These are phyloP conservation scores for Microcebus jonahi DNA, from an alignment of 2,113 vertebrate genomes.

Conservation along the genomic window DNA sequence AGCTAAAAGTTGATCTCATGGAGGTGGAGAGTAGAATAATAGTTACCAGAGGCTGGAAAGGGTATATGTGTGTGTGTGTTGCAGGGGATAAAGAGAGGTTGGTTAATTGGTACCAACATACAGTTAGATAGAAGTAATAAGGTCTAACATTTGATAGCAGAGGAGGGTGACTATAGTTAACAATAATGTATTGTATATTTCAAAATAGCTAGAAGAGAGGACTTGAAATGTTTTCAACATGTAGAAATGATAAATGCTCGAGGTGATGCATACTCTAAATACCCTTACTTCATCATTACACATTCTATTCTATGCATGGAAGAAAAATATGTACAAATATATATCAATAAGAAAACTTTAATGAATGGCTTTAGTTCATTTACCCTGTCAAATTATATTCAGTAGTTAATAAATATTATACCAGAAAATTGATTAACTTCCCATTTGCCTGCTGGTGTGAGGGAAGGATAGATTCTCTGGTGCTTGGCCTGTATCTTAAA, in stretches of 20 bases:
- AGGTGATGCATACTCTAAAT: not conserved
- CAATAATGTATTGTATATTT: not conserved
- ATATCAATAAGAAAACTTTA: not conserved
- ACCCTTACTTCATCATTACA: not conserved
- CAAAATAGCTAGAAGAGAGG: not conserved
- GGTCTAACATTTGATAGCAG: not conserved
- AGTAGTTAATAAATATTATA: slow-evolving; percentile 1
- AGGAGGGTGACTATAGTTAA: not conserved
- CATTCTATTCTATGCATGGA: not conserved
- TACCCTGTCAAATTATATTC: not conserved
- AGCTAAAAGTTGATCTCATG: not conserved
- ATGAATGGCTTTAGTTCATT: slow-evolving; percentile 49
- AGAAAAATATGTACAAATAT: not conserved
- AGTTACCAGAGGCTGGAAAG: not conserved
- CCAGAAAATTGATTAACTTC: slow-evolving; percentile 11
- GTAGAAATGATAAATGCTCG: not conserved
- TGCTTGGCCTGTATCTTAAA: not conserved
- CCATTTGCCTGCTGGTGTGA: not conserved
- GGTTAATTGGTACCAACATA: not conserved
- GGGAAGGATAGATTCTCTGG: not conserved
- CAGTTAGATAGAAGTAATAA: not conserved
- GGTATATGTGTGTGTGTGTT: not conserved
- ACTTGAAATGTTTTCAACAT: not conserved
- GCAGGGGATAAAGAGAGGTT: not conserved
- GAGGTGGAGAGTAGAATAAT: not conserved